Conservation (phyloP, 2,888 invertebrate species). For the Capitulum mitella region DNA sequence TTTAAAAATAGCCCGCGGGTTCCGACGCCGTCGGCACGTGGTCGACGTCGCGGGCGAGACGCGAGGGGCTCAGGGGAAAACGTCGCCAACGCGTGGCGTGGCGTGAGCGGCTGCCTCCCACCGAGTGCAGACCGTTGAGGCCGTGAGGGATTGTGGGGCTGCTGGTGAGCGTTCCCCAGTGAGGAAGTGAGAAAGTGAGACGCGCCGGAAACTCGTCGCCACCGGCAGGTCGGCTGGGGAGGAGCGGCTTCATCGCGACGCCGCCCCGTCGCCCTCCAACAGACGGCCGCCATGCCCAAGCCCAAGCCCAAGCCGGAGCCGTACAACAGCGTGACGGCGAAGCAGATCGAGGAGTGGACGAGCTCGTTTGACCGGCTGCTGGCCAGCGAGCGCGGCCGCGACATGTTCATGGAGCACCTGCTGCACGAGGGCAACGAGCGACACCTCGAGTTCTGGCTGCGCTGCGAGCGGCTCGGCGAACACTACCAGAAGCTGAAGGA, state of each 20-base stretch:
- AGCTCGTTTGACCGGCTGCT: conserved; percentile 2
- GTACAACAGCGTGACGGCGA: neutral
- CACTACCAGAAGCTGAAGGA: neutral
- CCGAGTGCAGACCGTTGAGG: too few relatives aligned
- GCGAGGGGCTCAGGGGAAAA: neutral
- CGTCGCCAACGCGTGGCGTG: neutral
- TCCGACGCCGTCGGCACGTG: neutral
- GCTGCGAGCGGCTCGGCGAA: neutral
- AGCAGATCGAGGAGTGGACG: conserved; percentile 14
- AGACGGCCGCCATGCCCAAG: neutral
- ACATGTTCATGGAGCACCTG: conserved; percentile 11
- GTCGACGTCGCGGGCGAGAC: neutral
- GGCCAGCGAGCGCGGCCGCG: conserved; percentile 11
- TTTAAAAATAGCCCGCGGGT: neutral
- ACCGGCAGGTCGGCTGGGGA: neutral
- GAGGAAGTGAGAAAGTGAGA: neutral
- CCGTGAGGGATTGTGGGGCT: too few relatives aligned
- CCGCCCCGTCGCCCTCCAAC: neutral
- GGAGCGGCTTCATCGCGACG: neutral
- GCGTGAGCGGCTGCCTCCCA: neutral
- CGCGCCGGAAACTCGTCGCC: neutral
- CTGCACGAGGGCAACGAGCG: conserved; percentile 12
- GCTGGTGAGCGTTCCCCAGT: neutral
- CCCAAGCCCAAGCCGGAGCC: neutral
- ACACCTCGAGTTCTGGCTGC: conserved; percentile 13